phyloP scores from a whole-genome alignment of 1,140 invertebrate species.

The Triops cancriformis region DNA sequence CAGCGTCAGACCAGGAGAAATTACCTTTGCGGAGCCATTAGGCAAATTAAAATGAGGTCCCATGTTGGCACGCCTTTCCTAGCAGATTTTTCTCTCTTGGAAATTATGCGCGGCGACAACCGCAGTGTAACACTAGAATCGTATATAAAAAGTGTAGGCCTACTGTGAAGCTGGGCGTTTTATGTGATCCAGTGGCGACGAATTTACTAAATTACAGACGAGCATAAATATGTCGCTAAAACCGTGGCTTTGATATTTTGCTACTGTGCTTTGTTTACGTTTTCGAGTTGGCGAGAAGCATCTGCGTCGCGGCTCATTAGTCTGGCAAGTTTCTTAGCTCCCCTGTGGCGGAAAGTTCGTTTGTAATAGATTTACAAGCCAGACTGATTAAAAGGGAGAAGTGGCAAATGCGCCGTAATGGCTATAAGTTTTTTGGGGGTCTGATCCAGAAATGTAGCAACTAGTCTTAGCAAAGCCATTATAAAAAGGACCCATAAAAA shows the following conservation, averaged over 20 bases:
- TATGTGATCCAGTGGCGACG: not conserved
- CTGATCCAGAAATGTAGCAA: too few relatives aligned
- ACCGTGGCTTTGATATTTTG: not conserved
- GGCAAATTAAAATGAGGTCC: not conserved
- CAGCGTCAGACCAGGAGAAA: not conserved
- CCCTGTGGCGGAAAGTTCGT: too few relatives aligned
- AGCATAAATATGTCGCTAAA: not conserved
- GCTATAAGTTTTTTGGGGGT: too few relatives aligned
- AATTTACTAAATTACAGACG: not conserved
- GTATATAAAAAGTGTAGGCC: not conserved
- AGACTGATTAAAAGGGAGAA: not conserved
- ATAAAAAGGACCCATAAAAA: too few relatives aligned
- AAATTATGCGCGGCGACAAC: too few relatives aligned
- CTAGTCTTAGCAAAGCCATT: too few relatives aligned
- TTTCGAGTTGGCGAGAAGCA: not conserved
- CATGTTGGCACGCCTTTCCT: not conserved
- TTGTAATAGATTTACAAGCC: slow-evolving; percentile 2
- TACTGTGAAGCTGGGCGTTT: not conserved
- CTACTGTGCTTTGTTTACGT: not conserved
- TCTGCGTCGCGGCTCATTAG: not conserved
- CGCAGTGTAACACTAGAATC: not conserved
- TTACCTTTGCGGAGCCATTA: not conserved
- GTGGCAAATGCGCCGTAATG: too few relatives aligned
- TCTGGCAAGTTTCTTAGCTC: too few relatives aligned
- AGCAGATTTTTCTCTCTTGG: too few relatives aligned